phyloP scores from a whole-genome alignment of 2,113 vertebrate species.

The Coracopsis vasa region DNA sequence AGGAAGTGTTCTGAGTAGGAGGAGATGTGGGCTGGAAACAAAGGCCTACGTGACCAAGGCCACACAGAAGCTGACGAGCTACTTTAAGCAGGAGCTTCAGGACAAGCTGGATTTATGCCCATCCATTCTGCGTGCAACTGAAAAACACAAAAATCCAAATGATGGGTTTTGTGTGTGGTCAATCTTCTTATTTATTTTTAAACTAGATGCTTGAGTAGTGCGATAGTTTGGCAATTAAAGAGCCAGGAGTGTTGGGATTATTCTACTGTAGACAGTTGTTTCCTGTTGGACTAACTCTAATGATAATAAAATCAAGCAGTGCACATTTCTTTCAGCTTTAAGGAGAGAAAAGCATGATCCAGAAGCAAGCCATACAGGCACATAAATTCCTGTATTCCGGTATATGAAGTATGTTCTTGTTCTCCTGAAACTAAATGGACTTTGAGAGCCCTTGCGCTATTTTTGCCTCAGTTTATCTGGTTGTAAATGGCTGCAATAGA shows the following conservation, averaged over 20 bases:
- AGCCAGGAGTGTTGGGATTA: not conserved
- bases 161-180: not conserved
- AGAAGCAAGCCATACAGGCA: not conserved
- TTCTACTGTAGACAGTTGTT: not conserved
- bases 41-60: not conserved
- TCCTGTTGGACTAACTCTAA: not conserved
- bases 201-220: not conserved
- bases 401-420: not conserved
- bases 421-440: not conserved
- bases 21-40: not conserved
- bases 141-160: not conserved
- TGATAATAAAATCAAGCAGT: not conserved
- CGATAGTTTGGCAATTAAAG: not conserved
- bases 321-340: not conserved
- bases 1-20: not conserved
- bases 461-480: not conserved
- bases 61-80: not conserved
- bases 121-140: accelerated
- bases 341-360: not conserved
- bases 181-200: not conserved
- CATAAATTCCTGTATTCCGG: not conserved
- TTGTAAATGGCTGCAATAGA: not conserved
- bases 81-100: not conserved
- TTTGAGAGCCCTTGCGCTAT: not conserved
- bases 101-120: not conserved